phyloP scores from a whole-genome alignment of 37 sponge, comb jelly and placozoan species.

The Beroe ovata region DNA sequence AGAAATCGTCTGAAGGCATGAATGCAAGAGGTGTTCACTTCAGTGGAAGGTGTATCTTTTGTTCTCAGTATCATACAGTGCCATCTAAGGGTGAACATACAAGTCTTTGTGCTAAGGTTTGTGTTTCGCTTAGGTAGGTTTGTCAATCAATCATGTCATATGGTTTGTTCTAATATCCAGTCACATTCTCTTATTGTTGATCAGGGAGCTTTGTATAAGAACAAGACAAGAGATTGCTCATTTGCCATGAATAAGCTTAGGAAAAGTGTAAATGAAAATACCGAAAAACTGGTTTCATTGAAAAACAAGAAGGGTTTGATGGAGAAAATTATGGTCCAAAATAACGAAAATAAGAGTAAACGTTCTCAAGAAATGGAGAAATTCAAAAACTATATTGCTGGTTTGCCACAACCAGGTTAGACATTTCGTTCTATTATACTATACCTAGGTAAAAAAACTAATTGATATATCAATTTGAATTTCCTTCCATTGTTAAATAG shows the following conservation, averaged over 20 bases:
- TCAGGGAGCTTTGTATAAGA: constrained; percentile 17
- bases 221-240: neutral
- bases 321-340: constrained; percentile 9
- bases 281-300: neutral
- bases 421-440: too few relatives aligned
- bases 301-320: constrained; percentile 32
- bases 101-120: neutral
- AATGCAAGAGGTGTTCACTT: neutral
- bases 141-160: too few relatives aligned
- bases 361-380: neutral
- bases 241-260: neutral
- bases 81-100: neutral
- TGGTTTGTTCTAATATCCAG: too few relatives aligned
- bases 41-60: constrained; percentile 42
- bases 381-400: neutral
- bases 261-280: neutral
- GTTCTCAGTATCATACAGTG: constrained; percentile 10
- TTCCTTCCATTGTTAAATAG: too few relatives aligned
- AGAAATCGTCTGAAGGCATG: neutral
- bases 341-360: constrained; percentile 1
- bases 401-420: constrained; percentile 45
- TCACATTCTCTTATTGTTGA: neutral
- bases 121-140: too few relatives aligned
- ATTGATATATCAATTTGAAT: too few relatives aligned
- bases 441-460: too few relatives aligned